These are phyloP conservation scores for Glomeris marginata DNA, from an alignment of 2,888 invertebrate genomes.

Conservation along the genomic window DNA sequence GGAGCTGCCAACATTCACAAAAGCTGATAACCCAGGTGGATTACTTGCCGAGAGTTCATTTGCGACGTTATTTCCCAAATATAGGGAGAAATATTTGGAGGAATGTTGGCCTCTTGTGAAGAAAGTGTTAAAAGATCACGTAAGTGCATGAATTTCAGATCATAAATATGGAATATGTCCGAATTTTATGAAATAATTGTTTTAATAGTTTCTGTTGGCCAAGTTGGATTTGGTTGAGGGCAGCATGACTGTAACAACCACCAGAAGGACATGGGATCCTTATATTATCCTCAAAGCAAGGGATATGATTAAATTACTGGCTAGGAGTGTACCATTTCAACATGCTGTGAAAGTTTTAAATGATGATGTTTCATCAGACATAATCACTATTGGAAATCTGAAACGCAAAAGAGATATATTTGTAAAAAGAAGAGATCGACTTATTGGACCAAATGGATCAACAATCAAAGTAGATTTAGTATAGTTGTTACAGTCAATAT, in stretches of 20 bases:
- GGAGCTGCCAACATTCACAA: constrained; percentile 72
- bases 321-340: constrained; percentile 91
- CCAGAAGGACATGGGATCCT: constrained; percentile 96
- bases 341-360: constrained; percentile 48
- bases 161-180: background rate
- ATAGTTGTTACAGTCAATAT: constrained; percentile 6
- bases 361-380: constrained; percentile 85
- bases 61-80: constrained; percentile 92
- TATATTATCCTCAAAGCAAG: constrained; percentile 91
- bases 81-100: constrained; percentile 85
- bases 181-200: background rate
- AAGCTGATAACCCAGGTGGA: constrained; percentile 76
- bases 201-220: constrained; percentile 48
- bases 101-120: constrained; percentile 93
- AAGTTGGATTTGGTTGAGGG: constrained; percentile 87
- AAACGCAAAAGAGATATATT: constrained; percentile 86
- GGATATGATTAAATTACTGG: constrained; percentile 86
- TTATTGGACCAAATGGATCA: constrained; percentile 96
- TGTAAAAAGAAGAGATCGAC: constrained; percentile 78
- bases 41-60: constrained; percentile 88
- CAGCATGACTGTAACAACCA: constrained; percentile 86
- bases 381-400: constrained; percentile 86
- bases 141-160: constrained; percentile 14
- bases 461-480: constrained; percentile 57
- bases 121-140: constrained; percentile 60